phyloP scores from a whole-genome alignment of 2,888 invertebrate genomes.

The Heteromyza rotundicornis region DNA sequence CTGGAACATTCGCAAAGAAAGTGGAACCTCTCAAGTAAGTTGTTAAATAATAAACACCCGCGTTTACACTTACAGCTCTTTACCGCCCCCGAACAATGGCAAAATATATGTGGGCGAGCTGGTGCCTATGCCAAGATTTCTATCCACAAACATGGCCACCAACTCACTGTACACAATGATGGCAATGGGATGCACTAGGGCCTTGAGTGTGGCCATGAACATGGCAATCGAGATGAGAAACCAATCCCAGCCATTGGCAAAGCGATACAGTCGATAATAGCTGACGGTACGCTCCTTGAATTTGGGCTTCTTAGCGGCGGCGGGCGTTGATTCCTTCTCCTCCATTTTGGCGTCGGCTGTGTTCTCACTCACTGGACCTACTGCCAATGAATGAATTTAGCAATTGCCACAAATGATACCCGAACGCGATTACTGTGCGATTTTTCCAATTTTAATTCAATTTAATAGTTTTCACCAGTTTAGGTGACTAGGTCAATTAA shows the following conservation, averaged over 20 bases:
- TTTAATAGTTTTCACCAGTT: neutral
- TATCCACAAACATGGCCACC: constrained; percentile 71
- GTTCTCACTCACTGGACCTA: neutral
- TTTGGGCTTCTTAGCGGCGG: no score
- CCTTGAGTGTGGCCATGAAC: constrained; percentile 66
- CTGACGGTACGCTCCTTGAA: constrained; percentile 34
- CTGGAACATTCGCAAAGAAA: constrained; percentile 43
- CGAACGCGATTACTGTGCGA: neutral
- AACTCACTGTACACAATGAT: constrained; percentile 75
- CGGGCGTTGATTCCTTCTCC: no score
- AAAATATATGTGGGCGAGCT: constrained; percentile 67
- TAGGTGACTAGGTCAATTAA: neutral
- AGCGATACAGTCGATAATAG: constrained; percentile 64
- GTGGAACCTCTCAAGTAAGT: neutral
- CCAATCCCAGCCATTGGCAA: constrained; percentile 67
- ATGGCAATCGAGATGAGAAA: constrained; percentile 65
- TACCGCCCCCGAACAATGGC: constrained; percentile 69
- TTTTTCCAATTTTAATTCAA: neutral
- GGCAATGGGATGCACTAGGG: constrained; percentile 69
- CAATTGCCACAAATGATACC: neutral
- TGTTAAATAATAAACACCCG: neutral
- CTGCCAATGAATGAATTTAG: neutral
- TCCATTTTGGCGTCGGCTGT: constrained; percentile 26
- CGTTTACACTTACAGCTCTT: constrained; percentile 64
- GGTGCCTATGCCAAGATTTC: constrained; percentile 66